Evolutionary conservation across 64 coral and sea anemone genomes (phyloP).

Genomic region (Actinia equina): DNA sequence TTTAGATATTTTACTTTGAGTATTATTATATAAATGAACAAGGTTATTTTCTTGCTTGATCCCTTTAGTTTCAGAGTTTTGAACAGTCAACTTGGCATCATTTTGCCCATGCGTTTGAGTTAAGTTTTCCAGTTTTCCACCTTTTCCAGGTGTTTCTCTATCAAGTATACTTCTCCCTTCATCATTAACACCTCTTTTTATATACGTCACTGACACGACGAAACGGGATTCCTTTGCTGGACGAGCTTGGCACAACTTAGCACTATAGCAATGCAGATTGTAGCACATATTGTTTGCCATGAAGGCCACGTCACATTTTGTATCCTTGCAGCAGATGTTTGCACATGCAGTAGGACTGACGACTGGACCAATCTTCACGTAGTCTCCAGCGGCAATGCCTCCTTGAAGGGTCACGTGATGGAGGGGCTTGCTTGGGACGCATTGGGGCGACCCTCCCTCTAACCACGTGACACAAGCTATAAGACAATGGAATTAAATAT

Average conservation of each 20-base stretch:
- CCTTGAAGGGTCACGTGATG: constrained; percentile 16
- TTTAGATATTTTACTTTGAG: neutral
- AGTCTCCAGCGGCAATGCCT: constrained; percentile 31
- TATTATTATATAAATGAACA: neutral
- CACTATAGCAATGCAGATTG: constrained; percentile 19
- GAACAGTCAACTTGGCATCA: neutral
- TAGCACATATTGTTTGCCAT: constrained; percentile 27
- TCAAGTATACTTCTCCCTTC: neutral
- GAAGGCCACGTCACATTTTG: constrained; percentile 25
- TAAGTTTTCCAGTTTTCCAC: neutral
- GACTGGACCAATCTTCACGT: constrained; percentile 12
- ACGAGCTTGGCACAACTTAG: constrained; percentile 15
- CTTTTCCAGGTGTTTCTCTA: neutral
- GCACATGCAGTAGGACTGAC: neutral
- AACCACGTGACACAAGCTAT: neutral
- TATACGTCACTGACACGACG: neutral
- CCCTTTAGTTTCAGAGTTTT: neutral
- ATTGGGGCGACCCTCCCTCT: constrained; percentile 12
- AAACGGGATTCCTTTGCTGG: neutral
- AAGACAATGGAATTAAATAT: neutral
- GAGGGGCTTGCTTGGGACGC: neutral
- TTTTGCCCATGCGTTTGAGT: neutral
- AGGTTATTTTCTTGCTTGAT: neutral
- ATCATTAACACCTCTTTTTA: constrained; percentile 9
- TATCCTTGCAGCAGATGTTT: constrained; percentile 1